A percentile compares a stretch with the other conserved stretches of the same genome.
phyloP scores from a whole-genome alignment of 1,140 invertebrate genomes.

The Ceratosolen solmsi region DNA sequence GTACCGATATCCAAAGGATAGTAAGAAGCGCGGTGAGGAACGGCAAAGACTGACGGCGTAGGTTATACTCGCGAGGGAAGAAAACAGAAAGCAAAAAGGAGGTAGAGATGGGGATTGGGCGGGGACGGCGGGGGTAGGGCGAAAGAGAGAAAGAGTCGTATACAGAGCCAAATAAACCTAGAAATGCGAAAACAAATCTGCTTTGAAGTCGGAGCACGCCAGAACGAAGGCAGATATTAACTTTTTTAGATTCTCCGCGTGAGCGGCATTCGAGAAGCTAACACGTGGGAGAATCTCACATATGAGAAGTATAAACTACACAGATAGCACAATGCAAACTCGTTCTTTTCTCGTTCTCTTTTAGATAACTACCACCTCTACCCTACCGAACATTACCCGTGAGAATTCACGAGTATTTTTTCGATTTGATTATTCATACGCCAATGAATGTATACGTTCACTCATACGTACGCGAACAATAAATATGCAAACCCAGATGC shows the following conservation, averaged over 20 bases:
- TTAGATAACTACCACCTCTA: conserved; percentile 17
- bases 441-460: too few species aligned
- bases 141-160: conserved; percentile 43
- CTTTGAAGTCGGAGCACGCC: conserved; percentile 66
- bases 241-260: conserved; percentile 67
- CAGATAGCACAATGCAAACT: conserved; percentile 55
- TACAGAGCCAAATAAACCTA: conserved; percentile 60
- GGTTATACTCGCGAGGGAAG: background rate
- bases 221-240: conserved; percentile 66
- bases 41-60: background rate
- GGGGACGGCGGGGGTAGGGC: conserved; percentile 31
- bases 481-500: too few species aligned
- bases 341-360: conserved; percentile 47
- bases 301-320: conserved; percentile 58
- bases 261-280: conserved; percentile 59
- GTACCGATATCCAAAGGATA: conserved; percentile 44
- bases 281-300: conserved; percentile 2
- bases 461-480: too few species aligned
- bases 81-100: conserved; percentile 3
- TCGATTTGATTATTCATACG: background rate
- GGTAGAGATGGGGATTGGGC: conserved; percentile 33
- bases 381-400: background rate
- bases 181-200: conserved; percentile 69
- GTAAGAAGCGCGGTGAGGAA: background rate
- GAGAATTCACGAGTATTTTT: background rate